phyloP scores from a whole-genome alignment of 2,113 vertebrate species.

The Fukomys damarensis region DNA sequence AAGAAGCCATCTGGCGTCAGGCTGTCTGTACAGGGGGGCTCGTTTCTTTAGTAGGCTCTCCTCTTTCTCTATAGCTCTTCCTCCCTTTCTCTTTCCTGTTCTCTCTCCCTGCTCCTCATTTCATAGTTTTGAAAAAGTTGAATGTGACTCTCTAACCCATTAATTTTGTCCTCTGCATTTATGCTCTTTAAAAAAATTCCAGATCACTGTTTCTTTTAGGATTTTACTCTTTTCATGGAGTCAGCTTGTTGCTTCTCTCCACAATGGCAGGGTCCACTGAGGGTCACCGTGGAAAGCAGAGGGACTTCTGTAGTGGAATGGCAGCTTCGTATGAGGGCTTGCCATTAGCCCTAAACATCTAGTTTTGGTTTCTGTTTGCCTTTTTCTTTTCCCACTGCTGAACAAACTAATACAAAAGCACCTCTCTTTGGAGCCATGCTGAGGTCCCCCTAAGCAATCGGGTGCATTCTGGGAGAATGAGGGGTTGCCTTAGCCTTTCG shows the following conservation, averaged over 20 bases:
- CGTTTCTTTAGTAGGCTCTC: constrained; percentile 94
- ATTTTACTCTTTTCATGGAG: not conserved
- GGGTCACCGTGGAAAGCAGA: constrained; percentile 68
- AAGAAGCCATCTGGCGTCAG: constrained; percentile 99
- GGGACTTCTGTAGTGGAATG: not conserved
- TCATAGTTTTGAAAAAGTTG: constrained; percentile 85
- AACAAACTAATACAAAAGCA: constrained; percentile 66
- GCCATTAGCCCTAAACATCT: constrained; percentile 55
- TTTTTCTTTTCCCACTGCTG: constrained; percentile 72
- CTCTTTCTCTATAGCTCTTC: constrained; percentile 90
- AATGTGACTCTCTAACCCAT: constrained; percentile 85
- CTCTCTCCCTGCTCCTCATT: constrained; percentile 71
- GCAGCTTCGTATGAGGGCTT: constrained; percentile 46
- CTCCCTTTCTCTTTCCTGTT: constrained; percentile 84
- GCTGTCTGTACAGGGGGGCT: constrained; percentile 97
- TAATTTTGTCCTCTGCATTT: constrained; percentile 86
- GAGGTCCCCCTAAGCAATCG: constrained; percentile 77
- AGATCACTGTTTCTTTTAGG: constrained; percentile 64
- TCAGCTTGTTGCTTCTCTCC: constrained; percentile 62
- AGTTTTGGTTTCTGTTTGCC: constrained; percentile 61
- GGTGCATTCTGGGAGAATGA: constrained; percentile 79
- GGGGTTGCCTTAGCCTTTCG: constrained; percentile 77
- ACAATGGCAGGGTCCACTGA: constrained; percentile 5
- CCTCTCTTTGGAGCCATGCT: constrained; percentile 50
- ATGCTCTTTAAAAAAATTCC: constrained; percentile 74